These are phyloP conservation scores for Reticulitermes speratus DNA, from an alignment of 1,140 invertebrate species.

Conservation along the genomic window DNA sequence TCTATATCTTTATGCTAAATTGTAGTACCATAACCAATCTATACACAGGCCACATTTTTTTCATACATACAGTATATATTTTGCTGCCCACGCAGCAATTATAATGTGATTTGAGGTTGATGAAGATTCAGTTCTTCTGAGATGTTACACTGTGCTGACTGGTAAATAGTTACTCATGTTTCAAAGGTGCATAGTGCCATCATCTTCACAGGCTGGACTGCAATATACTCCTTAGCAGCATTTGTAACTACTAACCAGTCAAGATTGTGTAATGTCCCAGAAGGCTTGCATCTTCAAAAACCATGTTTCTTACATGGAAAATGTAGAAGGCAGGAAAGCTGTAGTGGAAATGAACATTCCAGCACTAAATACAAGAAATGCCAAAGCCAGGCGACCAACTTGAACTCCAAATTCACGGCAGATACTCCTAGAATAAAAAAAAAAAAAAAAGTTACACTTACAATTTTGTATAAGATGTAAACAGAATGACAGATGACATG, in stretches of 20 bases:
- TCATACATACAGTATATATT: too few species aligned
- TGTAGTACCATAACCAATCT: too few species aligned
- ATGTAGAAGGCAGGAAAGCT: slow-evolving; percentile 91
- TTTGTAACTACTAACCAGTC: slow-evolving; percentile 32
- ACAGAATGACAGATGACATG: too few species aligned
- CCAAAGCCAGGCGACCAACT: slow-evolving; percentile 79
- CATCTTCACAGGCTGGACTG: neutral
- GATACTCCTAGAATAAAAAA: slow-evolving; percentile 67
- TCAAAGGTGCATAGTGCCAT: neutral
- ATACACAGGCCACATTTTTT: too few species aligned
- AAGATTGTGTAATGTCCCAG: too few species aligned
- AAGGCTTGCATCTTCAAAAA: neutral
- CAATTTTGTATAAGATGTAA: neutral
- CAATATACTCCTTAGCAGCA: too few species aligned
- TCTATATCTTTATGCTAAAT: too few species aligned
- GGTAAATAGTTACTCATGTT: too few species aligned
- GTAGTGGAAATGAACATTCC: slow-evolving; percentile 90
- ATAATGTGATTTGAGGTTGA: too few species aligned
- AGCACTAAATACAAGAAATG: slow-evolving; percentile 79
- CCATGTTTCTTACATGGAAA: slow-evolving; percentile 72
- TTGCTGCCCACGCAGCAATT: too few species aligned
- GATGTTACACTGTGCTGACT: too few species aligned
- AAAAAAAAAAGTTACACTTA: slow-evolving; percentile 18
- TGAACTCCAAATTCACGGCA: slow-evolving; percentile 87
- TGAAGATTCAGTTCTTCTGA: too few species aligned